A percentile compares a stretch with the other conserved stretches of the same genome.
Evolutionary conservation across 30 jellyfish, hydroid and myxozoan species (phyloP).

Genomic region (Nemopilema nomurai): DNA sequence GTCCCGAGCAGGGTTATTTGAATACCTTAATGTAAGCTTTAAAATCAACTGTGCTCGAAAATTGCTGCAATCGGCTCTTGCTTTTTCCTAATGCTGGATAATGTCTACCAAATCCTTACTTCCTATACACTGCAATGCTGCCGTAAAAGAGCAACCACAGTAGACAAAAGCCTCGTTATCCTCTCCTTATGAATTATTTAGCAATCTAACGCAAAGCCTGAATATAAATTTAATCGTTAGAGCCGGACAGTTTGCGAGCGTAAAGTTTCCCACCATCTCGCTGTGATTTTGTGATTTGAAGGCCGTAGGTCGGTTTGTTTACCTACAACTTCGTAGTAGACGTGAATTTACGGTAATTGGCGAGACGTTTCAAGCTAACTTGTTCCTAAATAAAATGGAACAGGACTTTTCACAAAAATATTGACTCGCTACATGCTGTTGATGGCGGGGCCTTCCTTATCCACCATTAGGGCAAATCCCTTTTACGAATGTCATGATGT

Average conservation of each 20-base stretch:
- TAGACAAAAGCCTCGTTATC: constrained; percentile 17
- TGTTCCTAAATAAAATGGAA: too few species aligned
- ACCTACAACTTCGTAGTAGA: neutral
- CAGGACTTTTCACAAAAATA: too few species aligned
- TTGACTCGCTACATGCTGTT: neutral
- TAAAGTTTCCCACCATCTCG: neutral
- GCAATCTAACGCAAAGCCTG: constrained; percentile 13
- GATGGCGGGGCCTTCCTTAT: constrained; percentile 36
- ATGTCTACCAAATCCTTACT: constrained; percentile 50
- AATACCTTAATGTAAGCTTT: neutral
- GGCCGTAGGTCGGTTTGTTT: neutral
- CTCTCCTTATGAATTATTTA: constrained; percentile 11
- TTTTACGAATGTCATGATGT: neutral
- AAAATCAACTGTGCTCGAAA: neutral
- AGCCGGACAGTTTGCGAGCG: neutral
- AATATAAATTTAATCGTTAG: neutral
- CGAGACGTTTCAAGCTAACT: too few species aligned
- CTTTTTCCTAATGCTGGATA: constrained; percentile 47
- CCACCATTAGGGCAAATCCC: constrained; percentile 60
- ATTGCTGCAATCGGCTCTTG: constrained; percentile 9
- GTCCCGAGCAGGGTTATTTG: neutral
- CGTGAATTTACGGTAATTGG: too few species aligned
- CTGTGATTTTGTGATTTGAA: neutral
- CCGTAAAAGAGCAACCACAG: constrained; percentile 47
- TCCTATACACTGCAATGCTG: constrained; percentile 35